Conservation (phyloP, 2,113 vertebrate genomes). For the Eonycteris spelaea region DNA sequence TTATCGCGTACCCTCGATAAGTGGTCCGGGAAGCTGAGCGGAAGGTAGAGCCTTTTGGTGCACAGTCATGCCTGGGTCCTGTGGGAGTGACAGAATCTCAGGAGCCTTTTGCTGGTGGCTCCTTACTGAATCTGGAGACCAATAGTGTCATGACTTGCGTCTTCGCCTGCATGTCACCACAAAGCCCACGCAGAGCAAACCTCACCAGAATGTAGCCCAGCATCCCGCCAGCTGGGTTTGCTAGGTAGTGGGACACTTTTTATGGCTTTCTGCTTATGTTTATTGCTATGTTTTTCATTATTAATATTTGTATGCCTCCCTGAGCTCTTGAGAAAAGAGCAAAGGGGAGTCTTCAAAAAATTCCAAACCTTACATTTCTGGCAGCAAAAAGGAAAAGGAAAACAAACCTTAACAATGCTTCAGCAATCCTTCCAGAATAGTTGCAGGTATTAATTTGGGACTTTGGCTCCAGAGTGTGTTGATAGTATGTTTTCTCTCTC, state of each 20-base stretch:
- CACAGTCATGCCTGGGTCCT: not conserved
- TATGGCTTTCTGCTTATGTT: too few species aligned
- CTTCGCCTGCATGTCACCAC: not conserved
- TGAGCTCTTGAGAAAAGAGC: not conserved
- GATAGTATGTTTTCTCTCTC: too few species aligned
- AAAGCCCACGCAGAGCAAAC: not conserved
- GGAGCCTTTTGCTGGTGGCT: not conserved
- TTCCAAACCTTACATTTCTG: not conserved
- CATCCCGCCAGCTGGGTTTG: not conserved
- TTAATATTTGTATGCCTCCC: not conserved
- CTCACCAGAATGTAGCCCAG: not conserved
- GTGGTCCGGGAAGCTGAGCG: not conserved
- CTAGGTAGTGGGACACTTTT: not conserved
- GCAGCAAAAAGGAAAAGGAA: not conserved
- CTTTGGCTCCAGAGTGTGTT: not conserved
- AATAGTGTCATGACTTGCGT: fast-evolving
- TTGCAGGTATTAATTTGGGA: too few species aligned
- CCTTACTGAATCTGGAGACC: not conserved
- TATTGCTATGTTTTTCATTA: not conserved
- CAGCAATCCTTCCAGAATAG: not conserved
- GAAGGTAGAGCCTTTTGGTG: not conserved
- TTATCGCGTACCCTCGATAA: not conserved
- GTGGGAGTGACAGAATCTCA: not conserved
- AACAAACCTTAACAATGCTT: not conserved
- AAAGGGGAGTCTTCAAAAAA: not conserved